Evolutionary conservation across 2,888 invertebrate genomes (phyloP), one percentile per base, ranked within the genome.

Genomic region (Chrysolina oricalcia): DNA sequence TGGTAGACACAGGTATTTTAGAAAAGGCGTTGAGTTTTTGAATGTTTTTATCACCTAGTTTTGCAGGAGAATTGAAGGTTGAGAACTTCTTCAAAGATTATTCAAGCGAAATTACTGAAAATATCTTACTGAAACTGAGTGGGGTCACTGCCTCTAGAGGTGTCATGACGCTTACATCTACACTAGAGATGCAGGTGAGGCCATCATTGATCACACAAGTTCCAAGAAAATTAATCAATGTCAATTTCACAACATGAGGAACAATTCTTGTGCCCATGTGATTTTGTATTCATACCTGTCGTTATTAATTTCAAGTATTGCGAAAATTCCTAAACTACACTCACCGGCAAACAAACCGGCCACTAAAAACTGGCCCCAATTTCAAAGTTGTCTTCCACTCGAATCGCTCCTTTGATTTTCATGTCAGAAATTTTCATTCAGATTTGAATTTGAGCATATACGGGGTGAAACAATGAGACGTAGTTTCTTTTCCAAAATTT

Each of bases 51-150:
- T 41, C 35, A 40, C 21, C 19, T 41, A 40, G 19, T 41, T 68
- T 68, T 53, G 40, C 21, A 91, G 95, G 96, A 66, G 93, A 94
- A 84, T 90, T 96, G n/a, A 91, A 91, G 9, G 92, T 96, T 27
- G 94, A 95, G 86, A 96, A 96, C 86, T 94, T 94, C 89, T 95
- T 96, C 89, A 88, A 89, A 35, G 90, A 90, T 72, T 86, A 84
- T 71, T 74, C 84, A 5, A 88, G 85, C 41, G 91, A 91, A 3
- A 90, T 93, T 27, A 91, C 94, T 15, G 95, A 95, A 87, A 94
- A 95, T 83, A 92, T 95, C 75, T 87, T 95, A 66, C 87, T 94
- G 46, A 93, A 93, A 84, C 89, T 95, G 43, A 93, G 92, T 77
- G 91, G 93, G 48, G 89, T 94, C 70, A 93, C 93, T 23, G 88